Evolutionary conservation across 2,797 vertebrate genomes (phyloP), one percentile per base, ranked within the genome.

Genomic region (Nasua narica): DNA sequence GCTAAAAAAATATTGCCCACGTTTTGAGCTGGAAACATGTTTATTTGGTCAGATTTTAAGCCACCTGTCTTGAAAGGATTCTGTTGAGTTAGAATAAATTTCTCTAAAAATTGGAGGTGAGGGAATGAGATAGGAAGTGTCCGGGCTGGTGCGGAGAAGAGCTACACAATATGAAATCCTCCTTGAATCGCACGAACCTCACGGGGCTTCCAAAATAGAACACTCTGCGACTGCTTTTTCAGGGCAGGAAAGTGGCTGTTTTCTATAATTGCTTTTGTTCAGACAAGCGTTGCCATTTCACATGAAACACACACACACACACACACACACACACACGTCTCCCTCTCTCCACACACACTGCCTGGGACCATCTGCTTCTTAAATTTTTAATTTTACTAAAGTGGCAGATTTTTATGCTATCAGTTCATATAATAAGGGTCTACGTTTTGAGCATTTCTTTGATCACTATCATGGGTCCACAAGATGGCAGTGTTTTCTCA

Each of bases 401-500:
- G 11, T 23, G 48, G 37, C 11, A 50, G 2, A 74, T 21, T 72
- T 95, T 67, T 85, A 32, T 7, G 60, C 76, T 13, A 78, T 19
- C 23, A 67, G 6, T 32, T 90, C 13, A 62, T 6, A 37, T 5
- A 43, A 43, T 11, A 88, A 70, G 5, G 14, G 1, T 67, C 27
- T 87, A 18, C 3, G 18, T 86, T 77, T 95, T 52, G 46, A 40
- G 11, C n/a, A 78, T 70, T 48, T 82, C 2, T 85, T 84, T 72
- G 48, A 40, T 60, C 5, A 18, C 0, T 48, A 16, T 21, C 4
- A 7, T 79, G 40, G 91, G 4, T 76, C 95, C 94, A 95, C 93
- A 94, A 78, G 97, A 82, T 87, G 96, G 92, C 93, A 97, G 65
- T 91, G 10, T 95, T 29, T 94, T 87, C 70, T 94, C 69, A 96